A percentile compares a stretch with the other conserved stretches of the same genome.
These are phyloP conservation scores for Echinops telfairi DNA, from an alignment of 2,113 vertebrate genomes.

Conservation along the genomic window DNA sequence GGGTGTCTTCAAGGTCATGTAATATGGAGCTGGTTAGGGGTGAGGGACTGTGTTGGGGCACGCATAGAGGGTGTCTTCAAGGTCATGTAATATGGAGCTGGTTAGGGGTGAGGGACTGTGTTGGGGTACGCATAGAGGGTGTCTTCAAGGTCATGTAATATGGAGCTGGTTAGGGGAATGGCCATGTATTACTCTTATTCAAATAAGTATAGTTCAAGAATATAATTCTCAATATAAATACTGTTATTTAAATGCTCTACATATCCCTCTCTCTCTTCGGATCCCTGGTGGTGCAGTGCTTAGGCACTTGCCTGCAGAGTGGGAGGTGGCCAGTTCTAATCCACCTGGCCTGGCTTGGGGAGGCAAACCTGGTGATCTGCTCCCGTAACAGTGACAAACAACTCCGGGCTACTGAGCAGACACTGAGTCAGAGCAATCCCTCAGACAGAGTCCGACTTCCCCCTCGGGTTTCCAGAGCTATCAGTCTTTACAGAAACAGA, in stretches of 20 bases:
- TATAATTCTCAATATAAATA: constrained; percentile 4
- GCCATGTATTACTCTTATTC: constrained; percentile 8
- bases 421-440: not conserved
- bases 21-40: not conserved
- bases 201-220: constrained; percentile 14
- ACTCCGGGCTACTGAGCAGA: not conserved
- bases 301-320: not conserved
- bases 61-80: not conserved
- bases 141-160: not conserved
- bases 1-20: not conserved
- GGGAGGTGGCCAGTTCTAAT: not conserved
- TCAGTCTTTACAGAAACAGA: too few species aligned
- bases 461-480: not conserved
- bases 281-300: not conserved
- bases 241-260: not conserved
- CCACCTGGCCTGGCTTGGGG: not conserved
- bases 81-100: not conserved
- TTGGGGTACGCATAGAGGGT: not conserved
- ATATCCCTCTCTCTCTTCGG: not conserved
- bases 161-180: not conserved
- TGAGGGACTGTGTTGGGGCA: not conserved
- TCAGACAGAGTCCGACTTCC: not conserved
- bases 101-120: too few species aligned
- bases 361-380: not conserved
- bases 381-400: not conserved